These are phyloP conservation scores for Pristionchus maxplancki DNA, from an alignment of 2,888 invertebrate species.

Conservation along the genomic window DNA sequence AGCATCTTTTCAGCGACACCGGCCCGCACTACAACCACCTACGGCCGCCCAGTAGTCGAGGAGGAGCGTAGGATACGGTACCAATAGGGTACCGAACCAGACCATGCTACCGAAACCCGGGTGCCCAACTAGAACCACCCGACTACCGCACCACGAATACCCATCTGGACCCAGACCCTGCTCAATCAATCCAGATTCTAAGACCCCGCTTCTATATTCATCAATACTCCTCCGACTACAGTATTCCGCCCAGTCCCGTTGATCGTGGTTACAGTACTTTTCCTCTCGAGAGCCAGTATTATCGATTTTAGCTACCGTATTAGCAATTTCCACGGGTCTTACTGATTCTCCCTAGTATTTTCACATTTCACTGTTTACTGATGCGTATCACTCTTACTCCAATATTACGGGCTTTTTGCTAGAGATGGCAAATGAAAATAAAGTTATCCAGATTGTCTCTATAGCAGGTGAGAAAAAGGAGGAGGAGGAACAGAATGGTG, in stretches of 20 bases:
- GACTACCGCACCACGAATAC: no score
- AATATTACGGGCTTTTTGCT: neutral
- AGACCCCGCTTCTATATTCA: neutral
- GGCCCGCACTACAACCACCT: neutral
- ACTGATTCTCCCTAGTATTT: neutral
- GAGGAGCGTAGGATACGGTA: conserved; percentile 1
- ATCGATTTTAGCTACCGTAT: neutral
- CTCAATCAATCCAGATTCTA: neutral
- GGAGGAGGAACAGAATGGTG: no score
- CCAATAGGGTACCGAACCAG: neutral
- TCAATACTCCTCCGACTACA: neutral
- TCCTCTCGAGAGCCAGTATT: no score
- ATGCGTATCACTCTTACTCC: neutral
- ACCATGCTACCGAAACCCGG: neutral
- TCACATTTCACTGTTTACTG: neutral
- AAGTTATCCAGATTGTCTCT: no score
- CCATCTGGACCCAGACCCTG: neutral
- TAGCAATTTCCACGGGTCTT: neutral
- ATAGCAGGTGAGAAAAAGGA: no score
- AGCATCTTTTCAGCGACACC: neutral
- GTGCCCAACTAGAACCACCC: neutral
- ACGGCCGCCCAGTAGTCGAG: neutral
- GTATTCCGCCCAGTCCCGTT: neutral
- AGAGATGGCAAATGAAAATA: no score
- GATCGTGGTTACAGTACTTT: neutral